A percentile compares a stretch with the other conserved stretches of the same genome.
These are phyloP conservation scores for Octonoba sinensis DNA, from an alignment of 2,888 invertebrate genomes.

Conservation along the genomic window DNA sequence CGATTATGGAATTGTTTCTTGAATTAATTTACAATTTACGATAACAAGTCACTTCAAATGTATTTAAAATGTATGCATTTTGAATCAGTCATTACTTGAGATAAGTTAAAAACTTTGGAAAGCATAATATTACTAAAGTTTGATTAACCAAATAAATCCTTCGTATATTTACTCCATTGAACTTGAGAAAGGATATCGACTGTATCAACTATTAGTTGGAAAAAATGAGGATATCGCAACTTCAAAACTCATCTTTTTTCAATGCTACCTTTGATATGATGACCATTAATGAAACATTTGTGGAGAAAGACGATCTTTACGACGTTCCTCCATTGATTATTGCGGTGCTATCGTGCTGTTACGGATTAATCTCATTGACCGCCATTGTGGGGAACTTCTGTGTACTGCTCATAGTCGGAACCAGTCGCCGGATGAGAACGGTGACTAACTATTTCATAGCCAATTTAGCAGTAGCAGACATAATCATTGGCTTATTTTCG, in stretches of 20 bases:
- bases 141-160: too few species aligned
- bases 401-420: constrained; percentile 88
- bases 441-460: constrained; percentile 88
- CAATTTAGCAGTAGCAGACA: constrained; percentile 87
- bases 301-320: constrained; percentile 74
- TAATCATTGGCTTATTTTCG: constrained; percentile 86
- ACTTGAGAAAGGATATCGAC: not conserved
- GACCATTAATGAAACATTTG: constrained; percentile 12
- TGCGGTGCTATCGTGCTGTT: constrained; percentile 81
- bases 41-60: too few species aligned
- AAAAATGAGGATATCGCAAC: too few species aligned
- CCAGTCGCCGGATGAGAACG: constrained; percentile 82
- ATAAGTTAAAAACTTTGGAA: too few species aligned
- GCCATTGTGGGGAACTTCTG: constrained; percentile 86
- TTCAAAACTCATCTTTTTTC: not conserved
- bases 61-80: too few species aligned
- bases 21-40: too few species aligned
- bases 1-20: too few species aligned
- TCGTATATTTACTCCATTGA: not conserved
- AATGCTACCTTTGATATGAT: constrained; percentile 13
- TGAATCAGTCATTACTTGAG: too few species aligned
- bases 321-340: constrained; percentile 82
- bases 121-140: too few species aligned
- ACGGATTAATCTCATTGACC: constrained; percentile 84
- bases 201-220: too few species aligned